Base-by-base conservation (phyloP, 2,797 vertebrate species). In the Ataeniobius toweri region DNA sequence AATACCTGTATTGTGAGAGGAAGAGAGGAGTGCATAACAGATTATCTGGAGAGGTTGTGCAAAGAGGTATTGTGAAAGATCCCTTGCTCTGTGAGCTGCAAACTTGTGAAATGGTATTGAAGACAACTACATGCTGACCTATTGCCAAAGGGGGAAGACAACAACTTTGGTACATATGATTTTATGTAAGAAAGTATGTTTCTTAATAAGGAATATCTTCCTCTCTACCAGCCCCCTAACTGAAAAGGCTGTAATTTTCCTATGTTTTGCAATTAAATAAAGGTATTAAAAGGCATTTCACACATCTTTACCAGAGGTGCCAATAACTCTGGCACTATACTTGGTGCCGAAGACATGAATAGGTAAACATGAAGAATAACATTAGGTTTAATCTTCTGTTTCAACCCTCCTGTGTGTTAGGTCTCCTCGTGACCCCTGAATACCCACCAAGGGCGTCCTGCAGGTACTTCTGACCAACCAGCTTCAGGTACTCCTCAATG, bases 401-500 rank as follows among this genome's bases (percentile, higher is more conserved):
- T 67, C 10, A 12, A 16, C 9, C 31, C 61, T 39, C 7, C 28
- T 24, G 65, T 1, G n/a, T n/a, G 6, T 10, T n/a, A 9, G 48
- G 20, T 26, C n/a, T 28, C 51, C 13, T 69, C 9, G 3, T 0
- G 18, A 68, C 18, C 31, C 12, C 48, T 44, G 48, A 41, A 69
- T 36, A 85, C 96, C 76, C 96, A 99, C 98, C 98, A 56, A 99
- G 96, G 1, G 98, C 98, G 0, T 99, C 98, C 85, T 99, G 98
- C 82, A 99, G 94, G 92, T 99, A 99, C 93, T 99, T 99, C 95
- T 99, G 98, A 69, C 98, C 98, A 92, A 99, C 98, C 89, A 99
- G 94, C 93, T 99, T 99, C 90, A 99, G 97, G 94, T 99, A 99
- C 78, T 99, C 98, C 92, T 99, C 98, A 0, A 99, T 99, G 75